Base-by-base conservation (phyloP, 1,140 invertebrate species). In the Schmidtea mediterranea region DNA sequence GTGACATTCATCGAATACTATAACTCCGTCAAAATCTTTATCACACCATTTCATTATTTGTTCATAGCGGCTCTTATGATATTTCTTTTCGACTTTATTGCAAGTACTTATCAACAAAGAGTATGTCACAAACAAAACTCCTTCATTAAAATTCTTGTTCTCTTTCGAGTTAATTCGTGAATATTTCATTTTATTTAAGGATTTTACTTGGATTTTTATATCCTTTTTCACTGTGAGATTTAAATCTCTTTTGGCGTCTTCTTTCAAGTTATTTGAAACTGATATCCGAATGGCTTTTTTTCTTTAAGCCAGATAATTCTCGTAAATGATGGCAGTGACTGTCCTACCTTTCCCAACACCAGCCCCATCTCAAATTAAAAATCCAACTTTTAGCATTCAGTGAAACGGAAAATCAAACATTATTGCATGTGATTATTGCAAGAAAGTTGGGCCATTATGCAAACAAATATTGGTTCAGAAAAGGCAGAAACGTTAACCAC, bases 1-100 rank as follows among this genome's bases (percentile, higher is more conserved):
- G 69, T 99, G 92, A 69, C 92, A 98, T 65, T 99, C 92, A 66
- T 98, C 92, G 69, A 98, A 97, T 19, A 98, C 75, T 58, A n/a
- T n/a, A 54, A 78, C 63, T 48, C 86, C 86, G 65, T 92, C 86
- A 62, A 89, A 92, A 62, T 90, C 81, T 59, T 82, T 79, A 2
- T 87, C 87, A 65, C 82, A 90, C 89, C 89, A 95, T 58, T 94
- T 81, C 43, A 95, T 59, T 48, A 97, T 66, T 67, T 95, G 89
- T 57, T 90, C 89, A 55, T 95, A 73, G 8, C 90, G 67, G 22
- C 83, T 84, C 58, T 80, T 78, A 64, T 90, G 92, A 65, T 92
- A 90, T 36, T 80, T 80, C 49, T 74, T 76, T 46, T 76, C 76
- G 51, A 78, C 76, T 37, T 41, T 41, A 50, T 82, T 79, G 16